Base-by-base conservation (phyloP, 2,888 invertebrate species). In the Dioctria linearis region DNA sequence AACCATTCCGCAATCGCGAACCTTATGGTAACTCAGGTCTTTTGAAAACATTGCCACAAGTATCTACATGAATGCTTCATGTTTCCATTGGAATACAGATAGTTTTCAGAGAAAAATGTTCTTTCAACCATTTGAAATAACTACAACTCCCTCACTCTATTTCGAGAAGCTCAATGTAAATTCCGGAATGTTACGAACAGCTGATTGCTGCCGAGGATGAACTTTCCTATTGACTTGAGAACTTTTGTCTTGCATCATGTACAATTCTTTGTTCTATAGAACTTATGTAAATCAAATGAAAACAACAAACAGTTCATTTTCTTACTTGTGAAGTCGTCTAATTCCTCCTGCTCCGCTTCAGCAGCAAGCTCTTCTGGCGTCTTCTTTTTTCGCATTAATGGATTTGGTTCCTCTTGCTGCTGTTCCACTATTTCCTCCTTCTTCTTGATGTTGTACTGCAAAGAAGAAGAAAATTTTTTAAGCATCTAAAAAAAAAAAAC, bases 341-440 rank as follows among this genome's bases (percentile, higher is more conserved):
- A 95, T 89, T 97, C 97, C 89, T 95, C 97, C 78, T 95, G 95
- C 90, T 98, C 98, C 67, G 98, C 98, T 90, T 99, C 99, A 66
- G 97, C 95, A 81, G 98, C 98, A 86, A 99, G 90, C 89, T 98
- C 98, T 89, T 98, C 98, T 1, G 98, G 98, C 82, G 98, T 98
- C 90, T 99, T 99, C 92, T 98, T 98, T 93, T 97, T 98, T 90
- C 98, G 95, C 95, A 98, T 98, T 87, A 98, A 92, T 79, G 97
- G 96, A 90, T 97, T 97, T 86, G 95, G 96, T 84, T 96, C 96
- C 90, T 96, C 96, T 86, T 93, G 93, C 83, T 94, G 94, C 88
- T 93, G 93, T 87, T 93, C 93, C 87, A 95, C 95, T 86, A 95
- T 94, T 85, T 96, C 93, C 90, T 98, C 98, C 88, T 98, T 98